These are phyloP conservation scores for Oophaga pumilio DNA, from an alignment of 2,113 vertebrate genomes.

Conservation along the genomic window DNA sequence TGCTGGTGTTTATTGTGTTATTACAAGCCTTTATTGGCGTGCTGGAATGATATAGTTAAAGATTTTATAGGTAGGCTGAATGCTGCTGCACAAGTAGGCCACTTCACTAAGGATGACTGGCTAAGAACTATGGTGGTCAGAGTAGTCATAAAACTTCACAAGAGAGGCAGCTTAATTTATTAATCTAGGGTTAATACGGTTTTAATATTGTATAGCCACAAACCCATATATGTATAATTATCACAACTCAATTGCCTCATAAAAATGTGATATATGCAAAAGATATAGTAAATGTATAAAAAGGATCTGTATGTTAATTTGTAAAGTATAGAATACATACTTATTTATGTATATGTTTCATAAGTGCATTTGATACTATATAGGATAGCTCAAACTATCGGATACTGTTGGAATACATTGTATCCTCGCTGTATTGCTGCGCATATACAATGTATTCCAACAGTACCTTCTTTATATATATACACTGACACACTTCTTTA, in stretches of 20 bases:
- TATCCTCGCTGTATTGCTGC: too few relatives aligned
- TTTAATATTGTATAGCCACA: conserved; percentile 72
- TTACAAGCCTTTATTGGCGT: conserved; percentile 13
- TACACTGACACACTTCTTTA: neutral
- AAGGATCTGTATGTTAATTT: neutral
- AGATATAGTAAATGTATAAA: neutral
- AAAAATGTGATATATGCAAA: neutral
- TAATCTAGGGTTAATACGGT: conserved; percentile 59
- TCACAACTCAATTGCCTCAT: neutral
- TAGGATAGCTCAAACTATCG: too few relatives aligned
- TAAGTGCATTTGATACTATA: neutral
- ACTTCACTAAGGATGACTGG: conserved; percentile 33
- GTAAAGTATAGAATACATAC: neutral
- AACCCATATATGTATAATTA: conserved; percentile 62
- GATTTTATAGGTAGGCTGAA: conserved; percentile 34
- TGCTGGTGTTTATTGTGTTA: conserved; percentile 2
- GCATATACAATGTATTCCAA: neutral
- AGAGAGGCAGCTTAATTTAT: conserved; percentile 61
- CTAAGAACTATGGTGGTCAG: conserved; percentile 34
- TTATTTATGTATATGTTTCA: neutral
- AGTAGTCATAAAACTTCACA: conserved; percentile 64
- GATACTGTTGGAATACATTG: neutral
- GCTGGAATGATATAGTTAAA: conserved; percentile 35
- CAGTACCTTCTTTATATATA: neutral
- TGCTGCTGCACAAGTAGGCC: conserved; percentile 31